A percentile compares a stretch with the other conserved stretches of the same genome.
Evolutionary conservation across 92 coral and sea anemone genomes (phyloP).

Genomic region (Umimayanthus kanabou): DNA sequence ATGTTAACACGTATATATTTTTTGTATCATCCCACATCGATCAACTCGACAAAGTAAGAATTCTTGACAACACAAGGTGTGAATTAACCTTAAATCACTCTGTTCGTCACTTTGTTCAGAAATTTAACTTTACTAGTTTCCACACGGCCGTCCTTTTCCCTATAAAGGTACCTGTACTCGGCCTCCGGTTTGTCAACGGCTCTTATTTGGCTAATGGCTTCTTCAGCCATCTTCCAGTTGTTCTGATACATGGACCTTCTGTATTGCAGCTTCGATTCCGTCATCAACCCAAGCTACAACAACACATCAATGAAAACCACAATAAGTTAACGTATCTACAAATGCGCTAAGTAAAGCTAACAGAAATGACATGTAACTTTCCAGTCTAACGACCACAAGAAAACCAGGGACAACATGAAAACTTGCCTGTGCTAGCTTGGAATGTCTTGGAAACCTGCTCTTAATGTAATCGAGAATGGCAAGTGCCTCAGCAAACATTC

Average conservation of each 20-base stretch:
- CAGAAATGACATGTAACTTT: too few relatives aligned
- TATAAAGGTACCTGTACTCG: conserved; percentile 16
- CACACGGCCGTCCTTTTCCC: too few relatives aligned
- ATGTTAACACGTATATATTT: too few relatives aligned
- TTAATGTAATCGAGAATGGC: conserved; percentile 75
- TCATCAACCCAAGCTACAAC: conserved; percentile 22
- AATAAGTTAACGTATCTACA: not conserved
- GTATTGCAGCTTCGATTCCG: conserved; percentile 31
- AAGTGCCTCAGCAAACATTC: conserved; percentile 76
- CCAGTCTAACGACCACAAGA: not conserved
- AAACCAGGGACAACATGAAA: not conserved
- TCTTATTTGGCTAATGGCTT: conserved; percentile 12
- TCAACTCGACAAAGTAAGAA: not conserved
- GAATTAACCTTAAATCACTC: too few relatives aligned
- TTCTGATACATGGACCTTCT: conserved; percentile 25
- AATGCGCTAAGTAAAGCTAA: too few relatives aligned
- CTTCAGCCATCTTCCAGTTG: conserved; percentile 32
- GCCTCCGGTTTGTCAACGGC: conserved; percentile 32
- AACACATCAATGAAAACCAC: not conserved
- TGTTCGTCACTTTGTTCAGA: too few relatives aligned
- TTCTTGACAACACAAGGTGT: too few relatives aligned
- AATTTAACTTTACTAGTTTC: too few relatives aligned
- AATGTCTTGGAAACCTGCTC: conserved; percentile 63
- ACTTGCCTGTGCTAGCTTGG: conserved; percentile 73
- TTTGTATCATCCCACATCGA: not conserved